Percentiles rank a stretch among this genome's conserved stretches.
Evolutionary conservation across 2,797 vertebrate genomes (phyloP).

Genomic region (Acridotheres tristis): DNA sequence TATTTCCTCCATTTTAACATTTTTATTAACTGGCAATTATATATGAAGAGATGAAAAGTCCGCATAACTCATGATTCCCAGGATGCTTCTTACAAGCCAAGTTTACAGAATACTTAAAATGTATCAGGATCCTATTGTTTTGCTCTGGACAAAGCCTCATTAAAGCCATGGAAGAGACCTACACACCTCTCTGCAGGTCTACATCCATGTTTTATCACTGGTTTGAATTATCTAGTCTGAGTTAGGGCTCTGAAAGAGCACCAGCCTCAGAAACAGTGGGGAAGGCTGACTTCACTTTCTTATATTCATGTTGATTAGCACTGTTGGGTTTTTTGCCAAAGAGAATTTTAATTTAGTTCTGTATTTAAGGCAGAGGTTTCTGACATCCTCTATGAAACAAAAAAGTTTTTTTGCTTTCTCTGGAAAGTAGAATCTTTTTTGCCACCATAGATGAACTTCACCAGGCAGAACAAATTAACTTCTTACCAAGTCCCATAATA

Average conservation of each 20-base stretch:
- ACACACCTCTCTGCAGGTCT: neutral
- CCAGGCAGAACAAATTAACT: neutral
- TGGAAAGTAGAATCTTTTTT: neutral
- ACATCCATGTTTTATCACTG: neutral
- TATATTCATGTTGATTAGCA: neutral
- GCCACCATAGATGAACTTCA: neutral
- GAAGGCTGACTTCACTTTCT: neutral
- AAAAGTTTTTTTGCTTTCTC: neutral
- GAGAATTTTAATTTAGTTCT: neutral
- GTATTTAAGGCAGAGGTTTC: constrained; percentile 1
- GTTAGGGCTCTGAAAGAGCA: neutral
- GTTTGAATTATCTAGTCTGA: neutral
- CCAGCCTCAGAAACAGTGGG: neutral
- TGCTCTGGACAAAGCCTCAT: neutral
- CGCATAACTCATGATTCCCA: neutral
- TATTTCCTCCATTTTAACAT: neutral
- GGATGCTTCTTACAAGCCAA: neutral
- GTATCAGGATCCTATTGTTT: neutral
- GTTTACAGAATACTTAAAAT: neutral
- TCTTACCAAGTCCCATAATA: constrained; percentile 5
- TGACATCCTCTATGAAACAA: constrained; percentile 1
- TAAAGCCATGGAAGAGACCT: neutral
- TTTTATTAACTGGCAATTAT: neutral
- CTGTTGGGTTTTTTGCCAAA: neutral
- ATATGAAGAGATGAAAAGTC: neutral